Evolutionary conservation across 2,888 invertebrate genomes (phyloP).

Genomic region (Drosophila vallismaia): DNA sequence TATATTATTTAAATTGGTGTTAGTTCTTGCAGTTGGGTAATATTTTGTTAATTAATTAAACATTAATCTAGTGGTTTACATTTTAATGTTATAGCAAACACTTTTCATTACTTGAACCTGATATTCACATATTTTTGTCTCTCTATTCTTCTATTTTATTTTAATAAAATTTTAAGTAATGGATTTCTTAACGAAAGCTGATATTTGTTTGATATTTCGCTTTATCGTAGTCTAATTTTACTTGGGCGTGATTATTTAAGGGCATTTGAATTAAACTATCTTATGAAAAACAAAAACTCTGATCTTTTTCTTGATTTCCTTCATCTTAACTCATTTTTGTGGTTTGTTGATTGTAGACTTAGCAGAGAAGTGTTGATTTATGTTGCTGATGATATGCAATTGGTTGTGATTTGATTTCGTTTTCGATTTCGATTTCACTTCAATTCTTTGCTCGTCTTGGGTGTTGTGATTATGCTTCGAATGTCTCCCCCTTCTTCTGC

Average conservation of each 20-base stretch:
- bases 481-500: constrained; percentile 26
- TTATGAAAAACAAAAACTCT: constrained; percentile 24
- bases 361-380: constrained; percentile 67
- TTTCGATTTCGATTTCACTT: constrained; percentile 38
- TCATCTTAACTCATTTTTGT: constrained; percentile 27
- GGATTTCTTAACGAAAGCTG: constrained; percentile 49
- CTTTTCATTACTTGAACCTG: constrained; percentile 41
- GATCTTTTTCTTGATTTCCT: constrained; percentile 9
- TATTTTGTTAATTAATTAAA: constrained; percentile 5
- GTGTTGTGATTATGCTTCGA: constrained; percentile 11
- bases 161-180: constrained; percentile 9
- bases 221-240: constrained; percentile 43
- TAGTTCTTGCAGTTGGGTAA: constrained; percentile 59
- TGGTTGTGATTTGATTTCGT: constrained; percentile 12
- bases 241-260: constrained; percentile 60
- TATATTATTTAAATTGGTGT: constrained; percentile 56
- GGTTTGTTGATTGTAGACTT: constrained; percentile 82
- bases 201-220: constrained; percentile 18
- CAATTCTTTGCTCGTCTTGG: constrained; percentile 56
- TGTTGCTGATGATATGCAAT: constrained; percentile 68
- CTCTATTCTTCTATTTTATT: constrained; percentile 17
- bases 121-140: constrained; percentile 7
- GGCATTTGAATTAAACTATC: constrained; percentile 50
- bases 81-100: constrained; percentile 70
- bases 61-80: constrained; percentile 12